phyloP scores from a whole-genome alignment of 2,113 vertebrate genomes.

The Variabilichromis moorii region DNA sequence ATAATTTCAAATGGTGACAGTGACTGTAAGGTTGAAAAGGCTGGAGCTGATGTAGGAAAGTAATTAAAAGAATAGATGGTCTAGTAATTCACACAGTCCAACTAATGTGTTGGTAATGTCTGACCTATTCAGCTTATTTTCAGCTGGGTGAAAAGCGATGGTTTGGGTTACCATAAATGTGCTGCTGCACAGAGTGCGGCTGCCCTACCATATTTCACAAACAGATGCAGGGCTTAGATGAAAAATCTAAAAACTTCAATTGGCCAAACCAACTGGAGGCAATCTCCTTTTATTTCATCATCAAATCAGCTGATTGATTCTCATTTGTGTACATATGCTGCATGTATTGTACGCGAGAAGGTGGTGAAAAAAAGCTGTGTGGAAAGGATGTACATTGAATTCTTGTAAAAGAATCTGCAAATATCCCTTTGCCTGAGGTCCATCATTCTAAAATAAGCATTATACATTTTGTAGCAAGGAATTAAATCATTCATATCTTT shows the following conservation, averaged over 20 bases:
- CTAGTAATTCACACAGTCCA: neutral
- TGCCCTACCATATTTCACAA: constrained; percentile 10
- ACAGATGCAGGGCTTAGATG: constrained; percentile 1
- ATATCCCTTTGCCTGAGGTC: neutral
- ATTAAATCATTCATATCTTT: neutral
- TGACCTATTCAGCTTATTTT: constrained; percentile 38
- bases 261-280: constrained; percentile 14
- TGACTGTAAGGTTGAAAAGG: neutral
- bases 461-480: neutral
- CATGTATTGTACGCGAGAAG: neutral
- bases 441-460: neutral
- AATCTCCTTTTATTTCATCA: constrained; percentile 14
- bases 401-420: neutral
- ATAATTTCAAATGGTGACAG: constrained; percentile 45
- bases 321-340: neutral
- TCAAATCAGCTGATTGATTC: neutral
- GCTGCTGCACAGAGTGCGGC: neutral
- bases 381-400: neutral
- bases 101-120: constrained; percentile 1
- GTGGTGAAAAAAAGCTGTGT: neutral
- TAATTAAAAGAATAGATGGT: constrained; percentile 27
- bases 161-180: constrained; percentile 48
- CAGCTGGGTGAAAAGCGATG: neutral
- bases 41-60: neutral
- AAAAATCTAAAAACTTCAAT: constrained; percentile 9